Base-by-base conservation (phyloP, 2,888 invertebrate species). In the Chymomyza procnemis region DNA sequence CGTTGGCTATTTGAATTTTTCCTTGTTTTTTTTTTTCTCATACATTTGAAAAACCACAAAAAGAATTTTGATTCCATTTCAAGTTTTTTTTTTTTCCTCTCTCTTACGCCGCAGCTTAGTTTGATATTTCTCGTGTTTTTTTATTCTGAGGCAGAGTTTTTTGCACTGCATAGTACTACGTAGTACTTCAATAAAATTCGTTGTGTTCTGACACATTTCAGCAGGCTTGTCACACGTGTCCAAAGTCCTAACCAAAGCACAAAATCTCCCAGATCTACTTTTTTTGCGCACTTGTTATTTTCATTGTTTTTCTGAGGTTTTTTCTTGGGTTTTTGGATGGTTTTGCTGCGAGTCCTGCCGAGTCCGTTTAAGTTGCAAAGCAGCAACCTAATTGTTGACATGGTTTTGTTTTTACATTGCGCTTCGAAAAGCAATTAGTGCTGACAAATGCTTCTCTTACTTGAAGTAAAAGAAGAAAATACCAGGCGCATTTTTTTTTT, bases 371-470 rank as follows among this genome's bases (percentile, higher is more conserved):
- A 54, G 34, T 67, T 67, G 41, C 9, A 22, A 26, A 64, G 14
- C 19, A 34, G 62, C 69, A 71, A 71, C 60, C 78, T 72, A 78
- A 76, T 66, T 69, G 71, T 69, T 72, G 66, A 64, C 75, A 61
- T 67, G 64, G 54, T 54, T 54, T 18, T 18, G 41, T 52, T 55
- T 34, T 54, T 61, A 66, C 52, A 71, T 71, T 74, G 74, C 62
- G 18, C 21, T 68, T 74, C 73, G 69, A 71, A 80, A 81, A 81
- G 86, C 80, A 81, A 81, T 81, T 81, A 81, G 80, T 70, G 67
- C 66, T 73, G 78, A 82, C 69, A 82, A 82, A 79, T 79, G 80
- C 64, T 67, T 65, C 63, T 58, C 60, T 64, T 55, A 56, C 74
- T 67, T 69, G 73, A 54, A 21, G 6, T 12, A 41, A 41, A 41